These are phyloP conservation scores for Lepilemur septentrionalis DNA, from an alignment of 2,797 vertebrate species.

Conservation along the genomic window DNA sequence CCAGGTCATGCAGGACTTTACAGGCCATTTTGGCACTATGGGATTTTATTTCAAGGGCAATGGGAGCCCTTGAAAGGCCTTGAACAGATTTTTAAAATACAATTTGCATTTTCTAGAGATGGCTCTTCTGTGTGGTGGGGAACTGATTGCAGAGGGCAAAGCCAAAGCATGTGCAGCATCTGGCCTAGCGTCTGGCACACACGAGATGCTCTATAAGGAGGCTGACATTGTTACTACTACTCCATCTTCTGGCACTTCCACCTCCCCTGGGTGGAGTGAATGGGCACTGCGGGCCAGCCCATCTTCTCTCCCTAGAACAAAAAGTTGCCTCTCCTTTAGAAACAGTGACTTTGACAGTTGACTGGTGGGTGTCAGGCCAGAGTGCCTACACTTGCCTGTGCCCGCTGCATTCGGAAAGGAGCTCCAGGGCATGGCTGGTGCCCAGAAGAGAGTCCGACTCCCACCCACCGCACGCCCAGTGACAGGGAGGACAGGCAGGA, in stretches of 20 bases:
- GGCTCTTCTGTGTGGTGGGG: background rate
- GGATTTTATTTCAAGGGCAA: background rate
- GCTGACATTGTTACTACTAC: too few species aligned
- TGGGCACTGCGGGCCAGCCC: background rate
- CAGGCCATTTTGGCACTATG: background rate
- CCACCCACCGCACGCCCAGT: background rate
- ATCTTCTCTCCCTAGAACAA: background rate
- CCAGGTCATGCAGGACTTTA: background rate
- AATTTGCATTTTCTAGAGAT: background rate
- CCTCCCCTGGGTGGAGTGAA: background rate
- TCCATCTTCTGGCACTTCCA: background rate
- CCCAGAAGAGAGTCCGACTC: background rate
- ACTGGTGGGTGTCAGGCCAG: background rate
- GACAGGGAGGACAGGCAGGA: background rate
- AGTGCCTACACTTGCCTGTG: background rate
- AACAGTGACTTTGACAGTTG: background rate
- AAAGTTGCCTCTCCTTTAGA: background rate
- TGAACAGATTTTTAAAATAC: background rate
- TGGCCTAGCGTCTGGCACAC: background rate
- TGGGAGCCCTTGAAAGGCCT: background rate
- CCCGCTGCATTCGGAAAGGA: background rate
- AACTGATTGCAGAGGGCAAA: background rate
- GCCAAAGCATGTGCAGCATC: fast-evolving
- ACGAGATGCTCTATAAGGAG: background rate
- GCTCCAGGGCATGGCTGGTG: background rate